Base-by-base conservation (phyloP, 2,797 vertebrate species). In the Halcyon chelicuti region DNA sequence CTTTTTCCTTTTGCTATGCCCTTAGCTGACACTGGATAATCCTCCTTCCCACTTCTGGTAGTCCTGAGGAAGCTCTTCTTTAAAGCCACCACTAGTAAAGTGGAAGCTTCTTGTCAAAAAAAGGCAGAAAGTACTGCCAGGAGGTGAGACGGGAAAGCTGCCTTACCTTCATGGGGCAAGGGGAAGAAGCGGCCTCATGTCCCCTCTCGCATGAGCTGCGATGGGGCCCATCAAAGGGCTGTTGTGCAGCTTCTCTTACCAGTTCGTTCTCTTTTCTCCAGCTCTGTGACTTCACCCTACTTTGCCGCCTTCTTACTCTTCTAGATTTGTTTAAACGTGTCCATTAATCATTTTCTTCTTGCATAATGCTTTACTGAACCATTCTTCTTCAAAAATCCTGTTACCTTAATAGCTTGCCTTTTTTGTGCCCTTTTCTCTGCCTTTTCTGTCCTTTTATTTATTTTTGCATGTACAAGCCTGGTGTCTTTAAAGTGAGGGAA, bases 131-230 rank as follows among this genome's bases (percentile, higher is more conserved):
- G 63, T 26, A 10, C 26, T 84, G 47, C 28, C 40, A 16, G 37
- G 29, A 57, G 22, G 19, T 49, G 21, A 44, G 58, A 22, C 7
- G 1, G 44, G 10, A 55, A 44, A 75, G 37, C 37, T 33, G 16
- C 61, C 28, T 39, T 47, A 57, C 39, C 57, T 81, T 21, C 3
- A 2, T 39, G 25, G 19, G 16, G 13, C 18, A 37, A 14, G 10
- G 37, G 62, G 16, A 9, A 65, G 79, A 18, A 49, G 51, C 10
- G 58, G 60, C 51, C 40, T 75, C 54, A 1, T 4, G 21, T 39
- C 3, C 4, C 29, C 31, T 20, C 14, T 39, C 55, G 14, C 0
- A 0, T 7, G 31, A 33, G 46, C 52, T 20, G 62, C 20, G 31
- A 3, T 18, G 9, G 60, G 17, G 12, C 29, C 22, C 31, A 16